Evolutionary conservation across 2,888 invertebrate species (phyloP).

Genomic region (Drosophila lacicola): DNA sequence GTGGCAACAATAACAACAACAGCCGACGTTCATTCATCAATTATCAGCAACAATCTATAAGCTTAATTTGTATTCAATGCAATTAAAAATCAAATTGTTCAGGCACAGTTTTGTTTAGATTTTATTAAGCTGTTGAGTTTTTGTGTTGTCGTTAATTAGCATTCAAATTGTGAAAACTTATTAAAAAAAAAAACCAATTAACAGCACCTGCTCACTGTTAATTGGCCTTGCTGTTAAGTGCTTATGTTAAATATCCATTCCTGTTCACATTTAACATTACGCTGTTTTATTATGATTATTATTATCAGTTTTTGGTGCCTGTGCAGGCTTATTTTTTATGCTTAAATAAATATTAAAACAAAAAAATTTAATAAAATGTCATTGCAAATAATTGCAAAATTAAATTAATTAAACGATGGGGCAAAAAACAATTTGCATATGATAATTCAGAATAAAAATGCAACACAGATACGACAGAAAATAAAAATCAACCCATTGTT

Average conservation of each 20-base stretch:
- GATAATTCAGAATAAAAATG: conserved; percentile 57
- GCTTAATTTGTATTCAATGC: conserved; percentile 68
- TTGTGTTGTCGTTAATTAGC: conserved; percentile 18
- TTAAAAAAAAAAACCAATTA: conserved; percentile 28
- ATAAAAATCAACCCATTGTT: conserved; percentile 14
- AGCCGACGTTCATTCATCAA: conserved; percentile 62
- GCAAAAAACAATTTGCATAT: conserved; percentile 57
- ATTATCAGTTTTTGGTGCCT: conserved; percentile 3
- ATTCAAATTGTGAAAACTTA: conserved; percentile 16
- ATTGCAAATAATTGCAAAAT: conserved; percentile 65
- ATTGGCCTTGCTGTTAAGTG: conserved; percentile 39
- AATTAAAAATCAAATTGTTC: conserved; percentile 59
- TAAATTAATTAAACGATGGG: conserved; percentile 43
- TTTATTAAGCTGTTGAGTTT: conserved; percentile 26
- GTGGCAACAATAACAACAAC: conserved; percentile 15
- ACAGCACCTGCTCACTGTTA: conserved; percentile 45
- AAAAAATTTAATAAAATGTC: conserved; percentile 57
- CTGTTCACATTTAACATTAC: conserved; percentile 18
- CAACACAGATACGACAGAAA: conserved; percentile 19
- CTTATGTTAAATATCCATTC: conserved; percentile 20
- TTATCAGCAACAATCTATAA: conserved; percentile 60
- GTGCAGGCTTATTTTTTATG: conserved; percentile 42
- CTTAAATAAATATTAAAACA: conserved; percentile 52
- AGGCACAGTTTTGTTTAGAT: conserved; percentile 49
- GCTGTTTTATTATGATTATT: conserved; percentile 10